Base-by-base conservation (phyloP, 2,113 vertebrate genomes). In the Psittacula cyanocephala region DNA sequence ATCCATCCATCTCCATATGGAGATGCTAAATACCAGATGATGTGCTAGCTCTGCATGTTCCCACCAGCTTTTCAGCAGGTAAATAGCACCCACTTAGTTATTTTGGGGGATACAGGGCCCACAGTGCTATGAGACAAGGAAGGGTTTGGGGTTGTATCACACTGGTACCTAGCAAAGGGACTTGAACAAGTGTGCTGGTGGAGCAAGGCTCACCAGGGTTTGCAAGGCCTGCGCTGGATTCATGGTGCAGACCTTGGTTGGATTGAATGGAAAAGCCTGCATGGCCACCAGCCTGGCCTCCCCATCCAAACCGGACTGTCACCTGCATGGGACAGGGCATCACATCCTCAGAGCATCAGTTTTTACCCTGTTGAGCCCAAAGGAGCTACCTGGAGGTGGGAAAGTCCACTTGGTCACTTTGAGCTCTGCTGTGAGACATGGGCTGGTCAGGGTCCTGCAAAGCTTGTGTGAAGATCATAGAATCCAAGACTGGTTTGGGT, bases 1-100 rank as follows among this genome's bases (percentile, higher is more conserved):
- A 3, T n/a, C 7, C 0, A 0, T 27, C 18, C 46, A n/a, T 27
- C 31, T 39, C 37, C 60, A 7, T 23, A 7, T 11, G 35, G 46
- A 2, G 2, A 17, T 53, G 43, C 22, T 27, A 46, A 13, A 7
- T 3, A 31, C 17, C 24, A 57, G 23, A 28, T 23, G 22, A 24
- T 59, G 57, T 69, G 33, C 80, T 0, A 0, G 9, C 28, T 64
- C 25, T 60, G 8, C n/a, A 15, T 7, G 14, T 37, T 68, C 46
- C 80, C 74, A 63, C 47, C 52, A 39, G 41, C 27, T 49, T 68
- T 62, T 17, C 33, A 35, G 9, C 13, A 62, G 18, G 16, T 1
- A 43, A 62, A 65, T 41, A 53, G 4, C n/a, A 24, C 37, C 44
- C 72, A 17, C 2, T 6, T 43, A 13, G 14, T 62, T 84, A 28